Evolutionary conservation across 2,113 vertebrate species (phyloP), one percentile per base, ranked within the genome.

Genomic region (Riparia riparia): DNA sequence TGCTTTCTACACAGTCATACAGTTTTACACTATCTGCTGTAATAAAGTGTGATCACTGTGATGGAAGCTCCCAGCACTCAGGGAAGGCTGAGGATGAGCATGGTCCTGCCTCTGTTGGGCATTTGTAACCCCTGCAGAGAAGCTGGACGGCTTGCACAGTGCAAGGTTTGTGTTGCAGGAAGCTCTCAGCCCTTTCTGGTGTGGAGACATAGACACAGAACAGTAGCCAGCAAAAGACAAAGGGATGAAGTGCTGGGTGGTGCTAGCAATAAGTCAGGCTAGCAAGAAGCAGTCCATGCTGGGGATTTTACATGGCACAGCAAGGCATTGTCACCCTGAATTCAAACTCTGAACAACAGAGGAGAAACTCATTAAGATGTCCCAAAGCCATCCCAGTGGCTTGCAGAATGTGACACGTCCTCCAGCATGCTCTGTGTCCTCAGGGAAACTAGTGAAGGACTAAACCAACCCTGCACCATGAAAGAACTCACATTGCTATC

Each of bases 391-490:
- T 58, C 4, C 5, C 34, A 64, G 44, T 68, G 49, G 44, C 3
- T 1, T 64, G 44, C 47, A 94, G 74, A 82, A 58, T 0, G 0
- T 51, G 47, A 19, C 4, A 31, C 4, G 8, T 74, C 57, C 39
- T 82, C 25, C 66, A 79, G 39, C 25, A 63, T 21, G 25, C 6
- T 61, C 17, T 1, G 1, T 89, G 83, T 82, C 66, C 72, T 89
- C 34, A 58, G 31, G n/a, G 9, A 85, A 74, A 57, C 18, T 29
- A 15, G 4, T 5, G 3, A 41, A 58, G 25, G 14, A 82, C 39
- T 28, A 86, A 79, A 74, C 32, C 25, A 37, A 14, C 32, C 22
- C 61, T 42, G 34, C 73, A 70, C 41, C 26, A 26, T 51, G 32
- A 76, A 82, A 64, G 29, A 76, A 25, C 47, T 78, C 7, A 6